Evolutionary conservation across 2,113 vertebrate genomes (phyloP).

Genomic region (Tychaedon coryphoeus): DNA sequence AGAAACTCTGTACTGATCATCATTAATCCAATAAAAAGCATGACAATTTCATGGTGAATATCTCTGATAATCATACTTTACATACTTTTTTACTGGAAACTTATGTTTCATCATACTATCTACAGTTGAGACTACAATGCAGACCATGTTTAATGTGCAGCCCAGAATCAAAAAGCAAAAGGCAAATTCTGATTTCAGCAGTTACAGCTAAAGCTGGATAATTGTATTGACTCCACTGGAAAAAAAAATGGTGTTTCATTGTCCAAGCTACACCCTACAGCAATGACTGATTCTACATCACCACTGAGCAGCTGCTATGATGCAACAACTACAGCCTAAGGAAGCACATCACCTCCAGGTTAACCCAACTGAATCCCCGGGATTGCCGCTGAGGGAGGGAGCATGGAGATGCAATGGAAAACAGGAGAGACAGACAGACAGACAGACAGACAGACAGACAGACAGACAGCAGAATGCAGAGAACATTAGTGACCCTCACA

Average conservation of each 20-base stretch:
- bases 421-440: not conserved
- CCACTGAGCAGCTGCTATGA: not conserved
- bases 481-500: not conserved
- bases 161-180: not conserved
- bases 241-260: not conserved
- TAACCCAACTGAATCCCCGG: conserved; percentile 55
- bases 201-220: not conserved
- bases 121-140: not conserved
- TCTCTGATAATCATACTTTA: not conserved
- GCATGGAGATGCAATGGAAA: not conserved
- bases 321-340: not conserved
- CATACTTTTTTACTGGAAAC: not conserved
- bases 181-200: not conserved
- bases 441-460: not conserved
- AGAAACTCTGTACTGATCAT: not conserved
- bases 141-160: not conserved
- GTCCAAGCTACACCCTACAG: not conserved
- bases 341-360: conserved; percentile 50
- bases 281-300: not conserved
- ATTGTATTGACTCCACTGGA: not conserved
- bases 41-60: not conserved
- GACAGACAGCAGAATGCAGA: not conserved
- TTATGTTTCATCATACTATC: not conserved
- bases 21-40: not conserved
- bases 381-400: conserved; percentile 10